Conservation (phyloP, 2,113 vertebrate genomes). For the Anolis carolinensis region DNA sequence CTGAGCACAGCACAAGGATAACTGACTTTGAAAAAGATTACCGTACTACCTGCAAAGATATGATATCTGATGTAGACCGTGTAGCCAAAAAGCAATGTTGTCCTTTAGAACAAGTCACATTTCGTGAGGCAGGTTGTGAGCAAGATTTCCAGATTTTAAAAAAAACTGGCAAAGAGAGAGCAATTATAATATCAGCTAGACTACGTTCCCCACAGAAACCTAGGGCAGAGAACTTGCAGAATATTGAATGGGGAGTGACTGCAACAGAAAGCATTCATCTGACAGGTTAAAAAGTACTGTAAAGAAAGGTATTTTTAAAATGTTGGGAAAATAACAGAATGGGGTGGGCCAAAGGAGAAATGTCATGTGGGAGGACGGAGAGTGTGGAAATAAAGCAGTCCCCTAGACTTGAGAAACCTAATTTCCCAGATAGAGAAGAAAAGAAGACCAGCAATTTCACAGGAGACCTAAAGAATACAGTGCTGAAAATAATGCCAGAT, state of each 20-base stretch:
- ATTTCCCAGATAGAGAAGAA: conserved; percentile 55
- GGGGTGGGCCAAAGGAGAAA: background rate
- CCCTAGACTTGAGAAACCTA: background rate
- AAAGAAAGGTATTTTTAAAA: background rate
- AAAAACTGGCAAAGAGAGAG: background rate
- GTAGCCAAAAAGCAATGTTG: background rate
- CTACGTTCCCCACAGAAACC: too few relatives aligned
- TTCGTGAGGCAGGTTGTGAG: background rate
- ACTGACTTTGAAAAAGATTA: background rate
- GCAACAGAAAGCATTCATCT: too few relatives aligned
- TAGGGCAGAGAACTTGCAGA: too few relatives aligned
- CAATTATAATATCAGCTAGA: background rate
- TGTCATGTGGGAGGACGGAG: background rate
- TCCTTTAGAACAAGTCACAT: background rate
- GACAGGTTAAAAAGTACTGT: background rate
- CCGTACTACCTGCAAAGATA: background rate
- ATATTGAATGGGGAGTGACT: too few relatives aligned
- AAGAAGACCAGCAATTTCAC: conserved; percentile 18
- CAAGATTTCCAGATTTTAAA: background rate
- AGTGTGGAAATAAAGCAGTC: background rate
- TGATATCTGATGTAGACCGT: background rate
- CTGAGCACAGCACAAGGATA: background rate
- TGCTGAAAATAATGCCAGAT: too few relatives aligned
- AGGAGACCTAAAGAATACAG: background rate
- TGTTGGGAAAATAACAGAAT: background rate